These are phyloP conservation scores for Chelon auratus DNA, from an alignment of 2,797 vertebrate species.

Conservation along the genomic window DNA sequence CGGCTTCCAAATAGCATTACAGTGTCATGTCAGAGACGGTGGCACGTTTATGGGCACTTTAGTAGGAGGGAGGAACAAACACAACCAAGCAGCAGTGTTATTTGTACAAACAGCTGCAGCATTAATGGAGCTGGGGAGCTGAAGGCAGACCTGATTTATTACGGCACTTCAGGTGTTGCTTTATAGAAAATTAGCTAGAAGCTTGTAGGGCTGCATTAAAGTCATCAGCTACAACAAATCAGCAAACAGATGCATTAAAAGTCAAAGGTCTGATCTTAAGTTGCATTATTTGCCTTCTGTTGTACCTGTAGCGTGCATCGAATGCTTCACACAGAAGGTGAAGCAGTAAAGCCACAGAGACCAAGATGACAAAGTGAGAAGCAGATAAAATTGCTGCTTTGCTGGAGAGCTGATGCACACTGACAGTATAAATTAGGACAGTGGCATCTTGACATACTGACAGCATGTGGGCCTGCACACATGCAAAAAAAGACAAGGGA, in stretches of 20 bases:
- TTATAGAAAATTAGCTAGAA: constrained; percentile 15
- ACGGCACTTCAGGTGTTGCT: constrained; percentile 19
- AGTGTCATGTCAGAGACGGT: constrained; percentile 5
- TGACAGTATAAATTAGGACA: constrained; percentile 27
- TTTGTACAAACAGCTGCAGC: constrained; percentile 26
- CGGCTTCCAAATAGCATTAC: constrained; percentile 28
- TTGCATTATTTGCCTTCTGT: not conserved
- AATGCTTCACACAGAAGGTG: not conserved
- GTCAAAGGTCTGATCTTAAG: constrained; percentile 6
- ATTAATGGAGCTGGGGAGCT: constrained; percentile 11
- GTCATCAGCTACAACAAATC: constrained; percentile 15
- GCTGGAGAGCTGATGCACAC: constrained; percentile 3
- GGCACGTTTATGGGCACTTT: constrained; percentile 18
- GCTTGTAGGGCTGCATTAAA: constrained; percentile 21
- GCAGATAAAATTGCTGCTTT: constrained; percentile 19
- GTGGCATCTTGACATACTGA: constrained; percentile 29
- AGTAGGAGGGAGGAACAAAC: constrained; percentile 14
- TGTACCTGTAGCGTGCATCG: not conserved
- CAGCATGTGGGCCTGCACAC: constrained; percentile 34
- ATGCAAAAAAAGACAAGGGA: constrained; percentile 12
- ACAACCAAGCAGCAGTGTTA: constrained; percentile 5
- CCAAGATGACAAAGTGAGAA: not conserved
- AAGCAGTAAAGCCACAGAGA: not conserved
- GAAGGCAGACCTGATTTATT: constrained; percentile 40
- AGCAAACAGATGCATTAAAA: constrained; percentile 18